phyloP scores from a whole-genome alignment of 1,140 invertebrate genomes.

The Drepana arcuata region DNA sequence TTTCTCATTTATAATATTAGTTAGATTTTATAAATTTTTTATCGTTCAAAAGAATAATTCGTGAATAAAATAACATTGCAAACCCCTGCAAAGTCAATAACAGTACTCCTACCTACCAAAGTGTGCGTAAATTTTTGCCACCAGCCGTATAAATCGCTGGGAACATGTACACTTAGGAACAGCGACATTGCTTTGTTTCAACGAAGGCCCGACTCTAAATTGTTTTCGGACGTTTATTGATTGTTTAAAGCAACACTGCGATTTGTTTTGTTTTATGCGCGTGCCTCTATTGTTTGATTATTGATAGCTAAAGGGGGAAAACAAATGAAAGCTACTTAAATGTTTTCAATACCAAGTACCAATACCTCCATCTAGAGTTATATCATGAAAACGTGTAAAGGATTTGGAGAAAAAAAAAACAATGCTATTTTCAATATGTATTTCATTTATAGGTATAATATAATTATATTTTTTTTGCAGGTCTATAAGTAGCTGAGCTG shows the following conservation, averaged over 20 bases:
- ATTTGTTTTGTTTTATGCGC: slow-evolving; percentile 12
- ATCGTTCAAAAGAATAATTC: not conserved
- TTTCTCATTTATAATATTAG: not conserved
- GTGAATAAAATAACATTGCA: slow-evolving; percentile 2
- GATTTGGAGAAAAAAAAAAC: too few species aligned
- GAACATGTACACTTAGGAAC: too few species aligned
- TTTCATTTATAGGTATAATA: too few species aligned
- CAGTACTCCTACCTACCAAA: slow-evolving; percentile 5
- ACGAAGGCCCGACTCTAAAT: slow-evolving; percentile 28
- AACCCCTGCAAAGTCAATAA: slow-evolving; percentile 3
- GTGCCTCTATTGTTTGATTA: too few species aligned
- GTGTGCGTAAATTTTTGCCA: slow-evolving; percentile 34
- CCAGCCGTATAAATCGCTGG: slow-evolving; percentile 22
- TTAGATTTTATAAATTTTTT: not conserved
- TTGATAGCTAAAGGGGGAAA: not conserved
- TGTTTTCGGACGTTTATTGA: slow-evolving; percentile 41
- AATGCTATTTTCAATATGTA: too few species aligned
- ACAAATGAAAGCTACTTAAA: not conserved
- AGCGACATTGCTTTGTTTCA: slow-evolving; percentile 32
- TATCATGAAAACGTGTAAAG: too few species aligned
- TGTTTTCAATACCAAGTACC: too few species aligned
- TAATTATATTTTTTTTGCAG: too few species aligned
- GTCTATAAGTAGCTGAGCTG: too few species aligned
- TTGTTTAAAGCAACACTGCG: slow-evolving; percentile 12
- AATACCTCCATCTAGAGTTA: too few species aligned